Evolutionary conservation across 2,797 vertebrate genomes (phyloP).

Genomic region (Sebastes umbrosus): DNA sequence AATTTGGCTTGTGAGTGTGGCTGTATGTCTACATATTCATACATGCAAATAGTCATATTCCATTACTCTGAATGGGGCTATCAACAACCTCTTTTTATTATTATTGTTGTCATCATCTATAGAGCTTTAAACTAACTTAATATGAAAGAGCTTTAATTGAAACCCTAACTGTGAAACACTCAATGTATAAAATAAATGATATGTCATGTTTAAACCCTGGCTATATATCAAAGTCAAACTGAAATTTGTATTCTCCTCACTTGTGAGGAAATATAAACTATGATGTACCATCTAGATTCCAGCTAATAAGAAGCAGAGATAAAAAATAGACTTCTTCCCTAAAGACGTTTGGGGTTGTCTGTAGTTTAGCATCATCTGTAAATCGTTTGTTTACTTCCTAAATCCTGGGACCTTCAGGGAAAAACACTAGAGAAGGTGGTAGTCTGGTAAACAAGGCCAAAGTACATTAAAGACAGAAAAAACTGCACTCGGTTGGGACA

Average conservation of each 20-base stretch:
- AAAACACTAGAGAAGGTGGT: not conserved
- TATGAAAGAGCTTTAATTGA: not conserved
- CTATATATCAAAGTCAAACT: not conserved
- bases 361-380: not conserved
- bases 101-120: not conserved
- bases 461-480: not conserved
- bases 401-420: not conserved
- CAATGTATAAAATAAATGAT: not conserved
- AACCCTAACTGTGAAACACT: not conserved
- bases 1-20: not conserved
- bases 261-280: not conserved
- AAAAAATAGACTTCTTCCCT: not conserved
- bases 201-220: too few relatives aligned
- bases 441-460: not conserved
- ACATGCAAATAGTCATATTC: not conserved
- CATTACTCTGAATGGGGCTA: not conserved
- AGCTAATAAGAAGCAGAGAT: not conserved
- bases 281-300: not conserved
- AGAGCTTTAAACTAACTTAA: not conserved
- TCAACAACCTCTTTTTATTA: not conserved
- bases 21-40: conserved; percentile 2
- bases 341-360: not conserved
- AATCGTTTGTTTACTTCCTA: not conserved
- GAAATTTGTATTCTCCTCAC: not conserved
- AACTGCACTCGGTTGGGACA: not conserved